These are phyloP conservation scores for Corydoras maculifer DNA, from an alignment of 2,113 vertebrate genomes.

Conservation along the genomic window DNA sequence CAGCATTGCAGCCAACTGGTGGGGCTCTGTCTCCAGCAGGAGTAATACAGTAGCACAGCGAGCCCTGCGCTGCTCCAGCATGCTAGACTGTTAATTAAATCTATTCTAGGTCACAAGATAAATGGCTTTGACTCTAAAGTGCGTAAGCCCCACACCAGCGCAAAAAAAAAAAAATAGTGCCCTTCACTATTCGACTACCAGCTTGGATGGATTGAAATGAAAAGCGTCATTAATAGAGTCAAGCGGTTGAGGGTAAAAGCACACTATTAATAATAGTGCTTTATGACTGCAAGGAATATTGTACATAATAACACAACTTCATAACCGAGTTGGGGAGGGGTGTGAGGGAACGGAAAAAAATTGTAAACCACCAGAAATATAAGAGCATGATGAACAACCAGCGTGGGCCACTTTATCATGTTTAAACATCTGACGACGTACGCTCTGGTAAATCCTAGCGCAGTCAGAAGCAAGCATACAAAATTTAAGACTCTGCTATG, in stretches of 20 bases:
- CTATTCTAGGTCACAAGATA: conserved; percentile 51
- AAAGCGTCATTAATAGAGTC: conserved; percentile 50
- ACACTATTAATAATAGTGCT: conserved; percentile 45
- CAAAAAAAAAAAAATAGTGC: conserved; percentile 41
- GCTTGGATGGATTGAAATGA: conserved; percentile 52
- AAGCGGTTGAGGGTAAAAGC: conserved; percentile 48
- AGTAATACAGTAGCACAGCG: conserved; percentile 45
- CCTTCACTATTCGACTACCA: conserved; percentile 41
- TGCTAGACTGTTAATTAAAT: conserved; percentile 49
- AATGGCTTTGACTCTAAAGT: conserved; percentile 46
- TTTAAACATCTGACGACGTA: conserved; percentile 17
- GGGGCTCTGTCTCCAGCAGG: conserved; percentile 18
- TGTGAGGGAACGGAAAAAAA: conserved; percentile 19
- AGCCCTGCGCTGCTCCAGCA: conserved; percentile 56
- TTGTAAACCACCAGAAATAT: conserved; percentile 18
- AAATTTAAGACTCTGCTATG: too few species aligned
- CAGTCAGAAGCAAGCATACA: background rate
- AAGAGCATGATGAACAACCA: conserved; percentile 25
- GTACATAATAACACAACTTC: conserved; percentile 42
- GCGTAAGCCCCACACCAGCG: conserved; percentile 44
- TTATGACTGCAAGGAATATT: conserved; percentile 47
- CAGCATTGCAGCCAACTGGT: background rate
- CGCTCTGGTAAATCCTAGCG: background rate
- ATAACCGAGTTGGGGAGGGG: conserved; percentile 25
- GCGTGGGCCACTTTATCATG: conserved; percentile 22